Evolutionary conservation across 2,797 vertebrate species (phyloP), one percentile per base, ranked within the genome.

Genomic region (Streptopelia turtur): DNA sequence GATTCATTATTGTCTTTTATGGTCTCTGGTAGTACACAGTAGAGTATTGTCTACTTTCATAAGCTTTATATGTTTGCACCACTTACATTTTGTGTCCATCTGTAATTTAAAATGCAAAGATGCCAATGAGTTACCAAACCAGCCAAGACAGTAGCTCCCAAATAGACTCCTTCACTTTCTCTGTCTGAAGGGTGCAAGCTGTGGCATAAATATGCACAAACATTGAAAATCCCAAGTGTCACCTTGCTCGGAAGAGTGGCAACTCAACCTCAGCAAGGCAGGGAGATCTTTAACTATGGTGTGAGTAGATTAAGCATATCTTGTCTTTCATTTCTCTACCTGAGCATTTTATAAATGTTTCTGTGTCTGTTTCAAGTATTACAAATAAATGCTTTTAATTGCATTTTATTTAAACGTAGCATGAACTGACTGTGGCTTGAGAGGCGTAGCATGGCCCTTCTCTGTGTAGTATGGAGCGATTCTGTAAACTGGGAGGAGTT

Each of bases 331-430:
- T 68, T 86, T 90, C 12, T 83, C 80, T 80, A 79, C 12, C 4
- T 37, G 45, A 39, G 27, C 25, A 17, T 61, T 90, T 78, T 35
- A 10, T 59, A 78, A n/a, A 25, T 25, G 5, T 57, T 66, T 78
- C 39, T 37, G 2, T 47, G 14, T 56, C 41, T 56, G 16, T 56
- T 59, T 63, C 0, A 0, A 43, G 13, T 47, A 22, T 70, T 79
- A 57, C 18, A 68, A 56, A 24, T 22, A 39, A 55, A 10, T 66
- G 5, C 6, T 15, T 83, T 74, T 81, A 47, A 18, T n/a, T 60
- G 5, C 6, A 21, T 75, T 83, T 89, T 71, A 31, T 75, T 82
- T 78, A 69, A 92, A 70, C 33, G 8, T 37, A 50, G 9, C 4
- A 13, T 75, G 31, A 77, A 23, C 33, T 74, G 10, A 31, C 8